Evolutionary conservation across 1,140 invertebrate species (phyloP).

Genomic region (Ceratosolen solmsi): DNA sequence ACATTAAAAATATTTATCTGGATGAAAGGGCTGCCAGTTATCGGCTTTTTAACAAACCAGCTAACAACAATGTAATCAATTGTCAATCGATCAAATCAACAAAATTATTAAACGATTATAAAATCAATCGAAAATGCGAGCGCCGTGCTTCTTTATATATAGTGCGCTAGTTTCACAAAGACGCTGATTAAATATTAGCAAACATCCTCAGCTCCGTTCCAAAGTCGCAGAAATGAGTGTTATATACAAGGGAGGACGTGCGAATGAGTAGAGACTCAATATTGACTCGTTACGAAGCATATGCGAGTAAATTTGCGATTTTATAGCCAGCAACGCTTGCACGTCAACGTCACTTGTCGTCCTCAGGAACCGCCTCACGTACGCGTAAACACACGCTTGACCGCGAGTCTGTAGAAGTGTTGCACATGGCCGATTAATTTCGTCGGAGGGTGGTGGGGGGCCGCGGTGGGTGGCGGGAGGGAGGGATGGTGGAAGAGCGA

Average conservation of each 20-base stretch:
- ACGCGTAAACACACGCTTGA: neutral
- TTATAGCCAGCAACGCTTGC: neutral
- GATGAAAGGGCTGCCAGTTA: too few species aligned
- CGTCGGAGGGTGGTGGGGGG: neutral
- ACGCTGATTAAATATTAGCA: too few species aligned
- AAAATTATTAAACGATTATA: too few species aligned
- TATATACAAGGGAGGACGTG: slow-evolving; percentile 15
- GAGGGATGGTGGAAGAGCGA: neutral
- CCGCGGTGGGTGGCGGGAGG: neutral
- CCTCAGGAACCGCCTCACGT: neutral
- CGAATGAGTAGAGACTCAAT: neutral
- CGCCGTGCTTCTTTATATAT: too few species aligned
- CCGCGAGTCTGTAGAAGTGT: neutral
- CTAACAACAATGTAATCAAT: too few species aligned
- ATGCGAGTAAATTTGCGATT: neutral
- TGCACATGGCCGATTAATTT: neutral
- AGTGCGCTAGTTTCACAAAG: too few species aligned
- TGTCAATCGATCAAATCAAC: too few species aligned
- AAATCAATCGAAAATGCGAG: too few species aligned
- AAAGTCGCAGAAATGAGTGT: slow-evolving; percentile 41
- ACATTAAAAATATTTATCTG: too few species aligned
- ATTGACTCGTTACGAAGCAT: neutral
- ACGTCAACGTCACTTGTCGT: slow-evolving; percentile 1
- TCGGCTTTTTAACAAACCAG: too few species aligned
- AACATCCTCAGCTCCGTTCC: too few species aligned